Evolutionary conservation across 2,888 invertebrate genomes (phyloP), one percentile per base, ranked within the genome.

Genomic region (Disparrhopalites patrizii): DNA sequence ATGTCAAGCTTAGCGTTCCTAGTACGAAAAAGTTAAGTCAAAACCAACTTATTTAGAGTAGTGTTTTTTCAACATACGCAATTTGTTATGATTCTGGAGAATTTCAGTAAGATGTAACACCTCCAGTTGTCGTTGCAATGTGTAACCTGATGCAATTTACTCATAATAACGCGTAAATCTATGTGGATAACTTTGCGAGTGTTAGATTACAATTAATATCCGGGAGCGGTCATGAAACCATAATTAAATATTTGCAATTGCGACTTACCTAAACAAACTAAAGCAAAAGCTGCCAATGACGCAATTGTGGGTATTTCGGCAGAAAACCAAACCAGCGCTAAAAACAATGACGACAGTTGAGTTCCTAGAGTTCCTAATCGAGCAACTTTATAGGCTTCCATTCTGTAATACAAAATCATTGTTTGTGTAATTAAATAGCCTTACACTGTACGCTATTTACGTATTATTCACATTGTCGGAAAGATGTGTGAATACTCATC

Each of bases 1-100:
- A 76, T 10, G 82, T 80, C 64, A 84, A 76, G 38, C 81, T 80
- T 55, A 80, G 77, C 1, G 82, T 80, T 1, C 82, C 83, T 83
- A 76, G 3, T 18, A 40, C 18, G 15, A 13, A 10, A 15, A 36
- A 36, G 36, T 36, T 36, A 10, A 15, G 36, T 36, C 36, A 36
- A 10, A 36, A 36, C 15, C 15, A 36, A 36, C 15, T 36, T 36
- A 10, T 36, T 36, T 10, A 36, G 7, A 36, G 8, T 28, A 20
- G 28, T 18, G 15, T n/a, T 3, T 4, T 25, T 51, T 4, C 15
- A 51, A 20, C 15, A 15, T 51, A 47, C 7, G n/a, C 8, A 47
- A 47, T 10, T 47, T 18, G 18, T 51, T 20, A 51, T 20, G 15
- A 50, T 18, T 50, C n/a, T n/a, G 23, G 15, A 25, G 51, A 51